These are phyloP conservation scores for Callyntrura guangdongensis DNA, from an alignment of 2,888 invertebrate genomes.

Conservation along the genomic window DNA sequence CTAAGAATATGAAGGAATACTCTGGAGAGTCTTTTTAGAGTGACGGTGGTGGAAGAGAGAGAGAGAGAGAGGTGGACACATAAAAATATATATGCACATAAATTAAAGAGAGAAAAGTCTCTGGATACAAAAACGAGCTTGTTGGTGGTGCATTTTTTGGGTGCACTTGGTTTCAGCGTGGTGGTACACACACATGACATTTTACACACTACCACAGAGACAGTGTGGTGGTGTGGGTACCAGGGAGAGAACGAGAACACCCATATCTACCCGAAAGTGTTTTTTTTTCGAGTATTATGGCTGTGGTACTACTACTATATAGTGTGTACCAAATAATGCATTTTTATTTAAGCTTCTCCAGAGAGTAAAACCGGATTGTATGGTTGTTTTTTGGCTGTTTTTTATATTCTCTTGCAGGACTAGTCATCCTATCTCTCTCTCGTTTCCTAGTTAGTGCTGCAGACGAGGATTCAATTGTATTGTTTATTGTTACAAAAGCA, in stretches of 20 bases:
- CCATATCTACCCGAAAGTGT: conserved; percentile 23
- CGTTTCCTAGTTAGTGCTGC: conserved; percentile 30
- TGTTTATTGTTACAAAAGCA: conserved; percentile 5
- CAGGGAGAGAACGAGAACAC: conserved; percentile 24
- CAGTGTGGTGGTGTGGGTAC: too few species aligned
- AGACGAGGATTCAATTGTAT: neutral
- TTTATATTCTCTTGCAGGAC: neutral
- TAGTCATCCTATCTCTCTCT: conserved; percentile 51
- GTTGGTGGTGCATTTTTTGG: conserved; percentile 62
- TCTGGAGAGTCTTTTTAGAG: conserved; percentile 66
- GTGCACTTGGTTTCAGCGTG: conserved; percentile 61
- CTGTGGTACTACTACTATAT: neutral
- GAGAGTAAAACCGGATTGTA: conserved; percentile 73
- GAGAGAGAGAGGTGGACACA: conserved; percentile 71
- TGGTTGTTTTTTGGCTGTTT: conserved; percentile 50
- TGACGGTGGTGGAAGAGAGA: conserved; percentile 24
- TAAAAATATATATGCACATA: conserved; percentile 78
- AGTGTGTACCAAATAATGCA: conserved; percentile 61
- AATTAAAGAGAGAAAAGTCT: conserved; percentile 74
- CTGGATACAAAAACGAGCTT: conserved; percentile 15
- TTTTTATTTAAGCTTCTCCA: conserved; percentile 77
- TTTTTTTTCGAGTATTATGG: neutral
- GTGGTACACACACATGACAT: conserved; percentile 23
- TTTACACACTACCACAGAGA: conserved; percentile 15
- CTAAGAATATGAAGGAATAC: conserved; percentile 72